These are phyloP conservation scores for Meandrina meandrites DNA, from an alignment of 92 coral and sea anemone species.

Conservation along the genomic window DNA sequence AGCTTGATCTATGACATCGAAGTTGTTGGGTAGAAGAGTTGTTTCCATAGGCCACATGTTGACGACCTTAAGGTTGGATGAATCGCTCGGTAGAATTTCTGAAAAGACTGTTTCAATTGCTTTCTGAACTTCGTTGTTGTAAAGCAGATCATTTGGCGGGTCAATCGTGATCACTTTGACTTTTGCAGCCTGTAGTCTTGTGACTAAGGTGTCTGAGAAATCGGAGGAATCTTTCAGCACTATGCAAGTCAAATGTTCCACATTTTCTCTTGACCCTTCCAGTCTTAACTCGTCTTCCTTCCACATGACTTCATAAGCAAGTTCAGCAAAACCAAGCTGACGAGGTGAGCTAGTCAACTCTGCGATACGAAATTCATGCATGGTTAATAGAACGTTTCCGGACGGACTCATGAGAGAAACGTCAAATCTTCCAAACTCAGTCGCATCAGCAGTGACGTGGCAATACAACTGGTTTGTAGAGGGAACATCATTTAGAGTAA, in stretches of 20 bases:
- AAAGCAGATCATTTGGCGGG: constrained; percentile 4
- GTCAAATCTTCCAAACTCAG: constrained; percentile 48
- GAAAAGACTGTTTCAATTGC: background rate
- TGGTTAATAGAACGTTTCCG: constrained; percentile 55
- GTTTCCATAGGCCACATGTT: constrained; percentile 68
- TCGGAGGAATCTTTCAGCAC: constrained; percentile 44
- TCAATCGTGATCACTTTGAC: constrained; percentile 36
- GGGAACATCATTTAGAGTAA: constrained; percentile 17
- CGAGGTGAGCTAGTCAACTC: constrained; percentile 51
- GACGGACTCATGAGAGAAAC: constrained; percentile 50
- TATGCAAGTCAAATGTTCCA: background rate
- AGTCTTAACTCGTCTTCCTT: constrained; percentile 18
- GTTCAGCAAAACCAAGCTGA: constrained; percentile 32
- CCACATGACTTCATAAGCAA: constrained; percentile 67
- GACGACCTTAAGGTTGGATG: constrained; percentile 48
- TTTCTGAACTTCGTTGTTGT: background rate
- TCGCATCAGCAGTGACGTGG: constrained; percentile 57
- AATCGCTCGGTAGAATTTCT: background rate
- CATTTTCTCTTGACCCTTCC: background rate
- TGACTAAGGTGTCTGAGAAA: constrained; percentile 25
- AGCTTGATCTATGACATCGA: constrained; percentile 37
- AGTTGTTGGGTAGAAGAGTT: constrained; percentile 21
- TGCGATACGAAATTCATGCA: constrained; percentile 59
- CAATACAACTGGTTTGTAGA: constrained; percentile 48
- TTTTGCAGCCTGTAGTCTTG: background rate